A percentile compares a stretch with the other conserved stretches of the same genome.
These are phyloP conservation scores for Ectemnius lituratus DNA, from an alignment of 2,888 invertebrate genomes.

Conservation along the genomic window DNA sequence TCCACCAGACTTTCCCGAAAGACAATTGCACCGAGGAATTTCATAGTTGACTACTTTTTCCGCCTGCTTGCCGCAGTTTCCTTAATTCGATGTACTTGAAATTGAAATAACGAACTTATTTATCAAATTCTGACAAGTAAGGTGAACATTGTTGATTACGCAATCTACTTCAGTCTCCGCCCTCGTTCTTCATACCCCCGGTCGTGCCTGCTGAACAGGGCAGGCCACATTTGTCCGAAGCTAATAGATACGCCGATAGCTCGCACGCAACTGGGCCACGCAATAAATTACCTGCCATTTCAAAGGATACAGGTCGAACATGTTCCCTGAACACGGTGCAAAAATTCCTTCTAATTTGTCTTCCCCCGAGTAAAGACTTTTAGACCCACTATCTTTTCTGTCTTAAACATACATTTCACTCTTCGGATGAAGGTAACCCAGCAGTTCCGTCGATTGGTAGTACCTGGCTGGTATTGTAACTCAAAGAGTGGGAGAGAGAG, in stretches of 20 bases:
- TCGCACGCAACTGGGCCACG: slow-evolving; percentile 41
- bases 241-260: slow-evolving; percentile 53
- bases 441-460: slow-evolving; percentile 42
- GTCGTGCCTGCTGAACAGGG: background rate
- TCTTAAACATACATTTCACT: too few relatives aligned
- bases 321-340: too few relatives aligned
- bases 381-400: too few relatives aligned
- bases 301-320: slow-evolving; percentile 1
- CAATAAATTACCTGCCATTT: slow-evolving; percentile 46
- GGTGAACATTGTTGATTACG: too few relatives aligned
- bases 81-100: too few relatives aligned
- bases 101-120: too few relatives aligned
- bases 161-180: too few relatives aligned
- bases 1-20: slow-evolving; percentile 40
- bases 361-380: too few relatives aligned
- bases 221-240: slow-evolving; percentile 42
- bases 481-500: slow-evolving; percentile 37
- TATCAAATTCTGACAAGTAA: too few relatives aligned
- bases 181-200: too few relatives aligned
- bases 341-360: too few relatives aligned
- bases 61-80: background rate
- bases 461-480: slow-evolving; percentile 50
- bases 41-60: slow-evolving; percentile 5
- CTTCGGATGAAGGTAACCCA: too few relatives aligned
- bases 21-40: background rate